Evolutionary conservation across 2,113 vertebrate species (phyloP).

Genomic region (Empidonax traillii): DNA sequence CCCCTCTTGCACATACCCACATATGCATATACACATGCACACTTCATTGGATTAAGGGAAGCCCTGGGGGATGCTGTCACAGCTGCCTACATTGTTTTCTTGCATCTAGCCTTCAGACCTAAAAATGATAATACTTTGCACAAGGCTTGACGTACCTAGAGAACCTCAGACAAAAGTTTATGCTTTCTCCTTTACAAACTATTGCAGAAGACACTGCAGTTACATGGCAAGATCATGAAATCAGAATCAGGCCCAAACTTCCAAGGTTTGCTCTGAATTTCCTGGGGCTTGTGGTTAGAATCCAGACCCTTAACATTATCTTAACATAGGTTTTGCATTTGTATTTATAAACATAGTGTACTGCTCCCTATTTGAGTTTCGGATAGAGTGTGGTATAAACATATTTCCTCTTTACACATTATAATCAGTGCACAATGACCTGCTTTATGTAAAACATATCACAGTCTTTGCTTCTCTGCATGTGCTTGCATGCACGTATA

Average conservation of each 20-base stretch:
- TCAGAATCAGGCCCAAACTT: not conserved
- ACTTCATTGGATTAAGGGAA: not conserved
- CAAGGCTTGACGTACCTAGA: not conserved
- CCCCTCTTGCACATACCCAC: not conserved
- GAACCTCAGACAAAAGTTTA: not conserved
- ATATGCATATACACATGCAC: not conserved
- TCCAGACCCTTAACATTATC: constrained; percentile 54
- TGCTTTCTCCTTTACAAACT: not conserved
- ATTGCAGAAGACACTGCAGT: not conserved
- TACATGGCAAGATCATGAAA: not conserved
- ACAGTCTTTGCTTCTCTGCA: constrained; percentile 64
- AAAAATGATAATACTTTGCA: not conserved
- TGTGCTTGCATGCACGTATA: constrained; percentile 64
- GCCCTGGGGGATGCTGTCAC: not conserved
- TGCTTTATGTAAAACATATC: constrained; percentile 82
- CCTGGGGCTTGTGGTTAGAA: constrained; percentile 47
- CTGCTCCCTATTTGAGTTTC: constrained; percentile 74
- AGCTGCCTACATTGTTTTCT: not conserved
- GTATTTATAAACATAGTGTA: constrained; percentile 74
- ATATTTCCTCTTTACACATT: constrained; percentile 81
- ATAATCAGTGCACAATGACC: constrained; percentile 75
- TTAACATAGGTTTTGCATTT: constrained; percentile 67
- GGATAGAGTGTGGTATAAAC: constrained; percentile 76
- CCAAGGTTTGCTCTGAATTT: constrained; percentile 17
- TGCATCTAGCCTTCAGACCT: not conserved